Evolutionary conservation across 92 coral and sea anemone genomes (phyloP).

Genomic region (Parazoanthus swiftii): DNA sequence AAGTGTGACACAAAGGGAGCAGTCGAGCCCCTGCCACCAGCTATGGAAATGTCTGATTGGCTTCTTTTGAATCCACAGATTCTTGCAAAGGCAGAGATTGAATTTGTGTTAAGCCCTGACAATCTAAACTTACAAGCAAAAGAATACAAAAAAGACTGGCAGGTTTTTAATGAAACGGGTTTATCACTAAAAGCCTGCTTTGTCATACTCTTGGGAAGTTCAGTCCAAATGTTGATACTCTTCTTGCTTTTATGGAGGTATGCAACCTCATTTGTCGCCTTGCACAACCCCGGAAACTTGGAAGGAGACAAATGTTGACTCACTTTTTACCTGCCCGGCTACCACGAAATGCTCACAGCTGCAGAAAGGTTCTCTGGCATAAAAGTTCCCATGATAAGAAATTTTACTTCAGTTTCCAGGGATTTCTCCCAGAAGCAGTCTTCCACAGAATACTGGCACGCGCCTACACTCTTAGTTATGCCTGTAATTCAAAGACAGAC

Average conservation of each 20-base stretch:
- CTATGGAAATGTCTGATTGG: slow-evolving; percentile 15
- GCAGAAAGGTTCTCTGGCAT: not conserved
- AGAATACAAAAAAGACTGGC: slow-evolving; percentile 19
- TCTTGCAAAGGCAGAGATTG: slow-evolving; percentile 27
- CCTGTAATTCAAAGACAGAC: not conserved
- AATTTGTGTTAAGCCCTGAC: slow-evolving; percentile 15
- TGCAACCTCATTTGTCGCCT: slow-evolving; percentile 5
- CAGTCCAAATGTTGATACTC: slow-evolving; percentile 10
- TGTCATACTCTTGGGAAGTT: not conserved
- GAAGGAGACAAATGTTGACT: not conserved
- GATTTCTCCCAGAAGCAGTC: slow-evolving; percentile 23
- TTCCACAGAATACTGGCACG: slow-evolving; percentile 17
- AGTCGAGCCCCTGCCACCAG: not conserved
- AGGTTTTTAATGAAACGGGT: slow-evolving; percentile 22
- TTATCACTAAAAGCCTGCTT: not conserved
- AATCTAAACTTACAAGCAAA: not conserved
- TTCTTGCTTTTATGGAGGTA: slow-evolving; percentile 6
- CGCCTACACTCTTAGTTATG: slow-evolving; percentile 4
- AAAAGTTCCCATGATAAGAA: not conserved
- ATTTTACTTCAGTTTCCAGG: not conserved
- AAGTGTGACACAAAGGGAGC: not conserved
- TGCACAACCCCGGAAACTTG: not conserved
- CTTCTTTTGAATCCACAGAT: slow-evolving; percentile 24
- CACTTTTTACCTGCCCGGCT: slow-evolving; percentile 10
- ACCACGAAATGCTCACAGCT: not conserved